Base-by-base conservation (phyloP, 1,140 invertebrate species). In the Leptopilina boulardi region DNA sequence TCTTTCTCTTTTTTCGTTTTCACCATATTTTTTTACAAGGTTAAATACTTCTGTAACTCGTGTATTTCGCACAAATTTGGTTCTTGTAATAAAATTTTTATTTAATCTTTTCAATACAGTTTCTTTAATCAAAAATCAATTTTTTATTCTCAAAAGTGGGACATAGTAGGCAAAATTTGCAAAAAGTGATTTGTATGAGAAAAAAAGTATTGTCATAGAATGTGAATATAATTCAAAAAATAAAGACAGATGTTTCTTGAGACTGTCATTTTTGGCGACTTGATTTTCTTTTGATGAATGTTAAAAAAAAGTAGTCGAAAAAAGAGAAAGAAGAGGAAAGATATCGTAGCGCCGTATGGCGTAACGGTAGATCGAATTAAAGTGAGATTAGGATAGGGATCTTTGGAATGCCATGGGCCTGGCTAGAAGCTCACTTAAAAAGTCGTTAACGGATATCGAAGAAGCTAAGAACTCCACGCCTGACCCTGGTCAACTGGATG, bases 371-470 rank as follows among this genome's bases (percentile, higher is more conserved):
- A 80, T 83, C 82, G 77, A 87, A 88, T 88, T 88, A 88, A 88
- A 88, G 86, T 86, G 77, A 84, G 85, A 87, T 88, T 87, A 88
- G 85, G 82, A 80, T 81, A 82, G 74, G 72, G 75, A 78, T 79
- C 76, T 75, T 56, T 70, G 74, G 71, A 82, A 80, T 73, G 71
- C 78, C 74, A 78, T 76, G 73, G 76, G 73, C 54, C 78, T 66
- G 80, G 75, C 79, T 86, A 81, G 76, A 85, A 82, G 82, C 73
- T 83, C 85, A 88, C 86, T 88, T 88, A 88, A 87, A 88, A 87
- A 88, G 80, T 85, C 85, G 82, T 88, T 88, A 88, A 86, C 79
- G 75, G 76, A 79, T 80, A 83, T 83, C 72, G 79, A 76, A 66
- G 79, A 77, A 75, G 72, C 66, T 71, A 73, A 41, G 74, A 44